Conservation (phyloP, 2,797 vertebrate species). For the Heteromormyrus szaboi region DNA sequence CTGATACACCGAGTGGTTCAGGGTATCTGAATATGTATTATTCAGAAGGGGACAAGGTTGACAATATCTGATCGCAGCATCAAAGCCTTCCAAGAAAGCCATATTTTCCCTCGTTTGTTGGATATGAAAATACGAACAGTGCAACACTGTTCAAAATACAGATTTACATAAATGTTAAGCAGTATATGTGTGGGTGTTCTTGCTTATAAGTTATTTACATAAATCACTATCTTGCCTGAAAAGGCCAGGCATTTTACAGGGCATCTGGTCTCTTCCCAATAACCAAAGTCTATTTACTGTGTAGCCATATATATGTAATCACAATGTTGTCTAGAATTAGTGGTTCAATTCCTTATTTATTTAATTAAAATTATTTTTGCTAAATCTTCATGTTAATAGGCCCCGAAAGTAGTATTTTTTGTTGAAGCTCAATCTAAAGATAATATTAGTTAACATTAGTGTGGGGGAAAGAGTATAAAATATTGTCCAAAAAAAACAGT, state of each 20-base stretch:
- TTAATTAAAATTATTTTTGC: background rate
- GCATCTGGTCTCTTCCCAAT: background rate
- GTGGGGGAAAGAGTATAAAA: background rate
- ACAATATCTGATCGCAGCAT: background rate
- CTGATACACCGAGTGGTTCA: background rate
- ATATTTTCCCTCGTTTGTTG: background rate
- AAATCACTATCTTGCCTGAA: background rate
- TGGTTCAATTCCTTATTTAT: background rate
- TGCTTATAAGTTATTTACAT: conserved; percentile 8
- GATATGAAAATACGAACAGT: background rate
- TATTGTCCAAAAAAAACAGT: background rate
- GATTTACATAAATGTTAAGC: background rate
- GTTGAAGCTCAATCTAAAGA: background rate
- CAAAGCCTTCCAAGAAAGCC: background rate
- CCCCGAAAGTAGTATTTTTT: background rate
- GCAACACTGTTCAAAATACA: background rate
- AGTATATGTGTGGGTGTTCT: background rate
- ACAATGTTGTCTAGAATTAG: background rate
- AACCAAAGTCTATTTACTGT: background rate
- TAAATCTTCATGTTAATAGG: background rate
- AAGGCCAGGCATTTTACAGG: background rate
- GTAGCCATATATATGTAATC: background rate
- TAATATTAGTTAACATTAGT: background rate
- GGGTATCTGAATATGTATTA: background rate
- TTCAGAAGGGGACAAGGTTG: background rate